Conservation (phyloP, 2,888 invertebrate genomes). For the Agrochola circellaris region DNA sequence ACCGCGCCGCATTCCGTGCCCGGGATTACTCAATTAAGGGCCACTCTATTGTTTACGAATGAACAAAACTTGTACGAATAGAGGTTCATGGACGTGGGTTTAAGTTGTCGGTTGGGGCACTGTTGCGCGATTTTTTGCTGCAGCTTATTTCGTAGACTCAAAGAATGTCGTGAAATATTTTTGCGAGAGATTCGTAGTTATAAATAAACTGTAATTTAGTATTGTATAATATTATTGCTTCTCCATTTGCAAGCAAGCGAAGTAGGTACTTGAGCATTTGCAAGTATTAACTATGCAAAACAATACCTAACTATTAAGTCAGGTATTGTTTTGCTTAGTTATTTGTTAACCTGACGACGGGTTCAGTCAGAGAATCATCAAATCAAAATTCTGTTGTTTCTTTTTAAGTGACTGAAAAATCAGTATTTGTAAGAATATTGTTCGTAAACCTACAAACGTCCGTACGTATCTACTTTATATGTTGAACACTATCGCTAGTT, state of each 20-base stretch:
- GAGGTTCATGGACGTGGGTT: constrained; percentile 12
- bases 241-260: neutral
- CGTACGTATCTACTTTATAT: neutral
- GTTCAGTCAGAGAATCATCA: neutral
- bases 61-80: constrained; percentile 47
- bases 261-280: neutral
- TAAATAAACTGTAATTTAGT: too few species aligned
- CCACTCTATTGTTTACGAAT: constrained; percentile 61
- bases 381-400: neutral
- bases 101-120: neutral
- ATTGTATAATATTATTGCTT: neutral
- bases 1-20: constrained; percentile 57
- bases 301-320: too few species aligned
- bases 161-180: too few species aligned
- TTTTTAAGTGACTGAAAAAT: neutral
- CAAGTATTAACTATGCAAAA: too few species aligned
- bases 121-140: neutral
- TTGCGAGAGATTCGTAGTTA: neutral
- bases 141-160: neutral
- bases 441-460: neutral
- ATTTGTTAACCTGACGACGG: neutral
- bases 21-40: constrained; percentile 67
- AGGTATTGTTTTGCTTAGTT: neutral
- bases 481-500: neutral
- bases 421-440: neutral